Conservation (phyloP, 2,888 invertebrate genomes). For the Campoplex capitator region DNA sequence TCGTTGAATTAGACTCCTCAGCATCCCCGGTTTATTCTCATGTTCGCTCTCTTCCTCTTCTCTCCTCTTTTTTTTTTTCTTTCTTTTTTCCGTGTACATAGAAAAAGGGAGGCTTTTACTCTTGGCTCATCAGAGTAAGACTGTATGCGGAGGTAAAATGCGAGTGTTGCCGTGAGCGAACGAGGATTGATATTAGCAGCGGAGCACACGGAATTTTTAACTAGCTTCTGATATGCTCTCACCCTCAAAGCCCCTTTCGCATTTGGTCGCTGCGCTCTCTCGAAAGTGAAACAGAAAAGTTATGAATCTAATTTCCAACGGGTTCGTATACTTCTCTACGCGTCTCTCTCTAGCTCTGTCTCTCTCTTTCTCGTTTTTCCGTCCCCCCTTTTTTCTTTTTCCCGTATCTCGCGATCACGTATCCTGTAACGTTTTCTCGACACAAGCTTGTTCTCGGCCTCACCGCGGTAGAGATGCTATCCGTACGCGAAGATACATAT, state of each 20-base stretch:
- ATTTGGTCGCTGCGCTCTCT: conserved; percentile 75
- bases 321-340: conserved; percentile 77
- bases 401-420: conserved; percentile 8
- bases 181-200: conserved; percentile 81
- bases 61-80: not conserved
- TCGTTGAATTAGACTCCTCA: conserved; percentile 29
- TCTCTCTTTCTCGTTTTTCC: conserved; percentile 39
- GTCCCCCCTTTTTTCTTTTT: conserved; percentile 53
- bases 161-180: conserved; percentile 60
- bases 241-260: not conserved
- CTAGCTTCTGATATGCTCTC: conserved; percentile 72
- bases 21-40: conserved; percentile 22
- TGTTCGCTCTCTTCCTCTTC: not conserved
- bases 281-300: conserved; percentile 82
- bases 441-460: conserved; percentile 55
- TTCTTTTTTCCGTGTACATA: not conserved
- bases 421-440: conserved; percentile 60
- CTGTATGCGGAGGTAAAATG: conserved; percentile 44
- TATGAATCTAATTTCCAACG: conserved; percentile 84
- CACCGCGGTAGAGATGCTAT: conserved; percentile 11
- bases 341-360: conserved; percentile 35
- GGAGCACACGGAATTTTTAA: conserved; percentile 83
- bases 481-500: not conserved
- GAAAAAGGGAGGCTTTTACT: conserved; percentile 39
- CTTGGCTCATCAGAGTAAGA: conserved; percentile 30